Evolutionary conservation across 1,140 invertebrate genomes (phyloP).

Genomic region (Maniola jurtina): DNA sequence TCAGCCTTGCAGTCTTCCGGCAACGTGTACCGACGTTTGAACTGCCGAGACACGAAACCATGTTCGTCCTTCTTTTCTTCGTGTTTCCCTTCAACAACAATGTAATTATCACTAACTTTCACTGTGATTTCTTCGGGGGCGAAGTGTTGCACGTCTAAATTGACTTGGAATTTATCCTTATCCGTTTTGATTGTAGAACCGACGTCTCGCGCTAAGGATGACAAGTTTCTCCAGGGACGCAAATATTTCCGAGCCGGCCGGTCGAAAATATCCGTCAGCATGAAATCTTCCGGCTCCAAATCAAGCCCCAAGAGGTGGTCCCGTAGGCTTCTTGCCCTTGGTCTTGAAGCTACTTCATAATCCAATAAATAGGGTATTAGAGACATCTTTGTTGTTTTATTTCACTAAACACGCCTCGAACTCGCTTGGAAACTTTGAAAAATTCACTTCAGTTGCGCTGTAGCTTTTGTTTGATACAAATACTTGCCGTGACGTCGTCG

Average conservation of each 20-base stretch:
- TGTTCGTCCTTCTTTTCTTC: slow-evolving; percentile 88
- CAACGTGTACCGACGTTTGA: slow-evolving; percentile 84
- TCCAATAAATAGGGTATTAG: slow-evolving; percentile 59
- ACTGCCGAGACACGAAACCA: slow-evolving; percentile 86
- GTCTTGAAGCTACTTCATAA: slow-evolving; percentile 41
- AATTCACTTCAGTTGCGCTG: slow-evolving; percentile 17
- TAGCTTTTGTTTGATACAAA: slow-evolving; percentile 30
- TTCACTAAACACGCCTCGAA: not conserved
- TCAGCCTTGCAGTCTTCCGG: slow-evolving; percentile 85
- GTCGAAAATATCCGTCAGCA: slow-evolving; percentile 54
- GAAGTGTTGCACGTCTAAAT: slow-evolving; percentile 92
- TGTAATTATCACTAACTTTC: slow-evolving; percentile 85
- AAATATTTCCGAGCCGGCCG: slow-evolving; percentile 50
- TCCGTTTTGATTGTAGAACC: slow-evolving; percentile 63
- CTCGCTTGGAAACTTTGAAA: not conserved
- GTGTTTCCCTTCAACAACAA: slow-evolving; percentile 86
- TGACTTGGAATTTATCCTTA: slow-evolving; percentile 81
- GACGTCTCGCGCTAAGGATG: slow-evolving; percentile 43
- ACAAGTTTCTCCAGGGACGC: slow-evolving; percentile 56
- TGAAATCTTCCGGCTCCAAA: slow-evolving; percentile 51
- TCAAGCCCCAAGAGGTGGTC: slow-evolving; percentile 57
- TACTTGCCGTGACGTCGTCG: slow-evolving; percentile 27
- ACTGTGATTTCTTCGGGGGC: slow-evolving; percentile 90
- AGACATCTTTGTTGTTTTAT: slow-evolving; percentile 43
- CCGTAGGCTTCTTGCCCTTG: slow-evolving; percentile 45